Evolutionary conservation across 2,113 vertebrate species (phyloP).

Genomic region (Serilophus lunatus): DNA sequence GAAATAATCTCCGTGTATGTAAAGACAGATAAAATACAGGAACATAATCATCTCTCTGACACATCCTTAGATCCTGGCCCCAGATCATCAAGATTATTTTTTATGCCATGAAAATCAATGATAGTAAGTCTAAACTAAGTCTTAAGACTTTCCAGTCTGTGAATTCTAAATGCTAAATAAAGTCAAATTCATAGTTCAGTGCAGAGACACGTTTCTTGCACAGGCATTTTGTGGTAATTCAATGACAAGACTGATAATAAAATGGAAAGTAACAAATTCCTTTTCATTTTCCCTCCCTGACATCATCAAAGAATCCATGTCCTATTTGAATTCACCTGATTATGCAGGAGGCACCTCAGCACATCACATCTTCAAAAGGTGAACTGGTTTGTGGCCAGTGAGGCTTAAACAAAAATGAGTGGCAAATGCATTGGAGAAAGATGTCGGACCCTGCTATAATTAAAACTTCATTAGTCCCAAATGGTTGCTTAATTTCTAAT

Average conservation of each 20-base stretch:
- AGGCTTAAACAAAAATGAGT: background rate
- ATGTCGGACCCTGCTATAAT: background rate
- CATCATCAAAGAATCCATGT: background rate
- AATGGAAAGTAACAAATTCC: background rate
- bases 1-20: background rate
- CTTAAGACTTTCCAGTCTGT: background rate
- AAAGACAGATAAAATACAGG: background rate
- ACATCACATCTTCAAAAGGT: background rate
- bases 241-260: background rate
- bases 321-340: background rate
- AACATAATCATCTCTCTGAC: background rate
- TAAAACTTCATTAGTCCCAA: conserved; percentile 25
- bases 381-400: background rate
- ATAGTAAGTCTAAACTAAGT: background rate
- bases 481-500: background rate
- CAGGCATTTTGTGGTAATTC: background rate
- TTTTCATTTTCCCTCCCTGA: background rate
- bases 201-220: background rate
- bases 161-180: background rate
- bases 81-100: background rate
- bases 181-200: background rate
- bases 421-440: background rate
- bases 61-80: background rate
- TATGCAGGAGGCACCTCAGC: background rate
- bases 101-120: background rate